Evolutionary conservation across 2,888 invertebrate species (phyloP).

Genomic region (Smittia aterrima): DNA sequence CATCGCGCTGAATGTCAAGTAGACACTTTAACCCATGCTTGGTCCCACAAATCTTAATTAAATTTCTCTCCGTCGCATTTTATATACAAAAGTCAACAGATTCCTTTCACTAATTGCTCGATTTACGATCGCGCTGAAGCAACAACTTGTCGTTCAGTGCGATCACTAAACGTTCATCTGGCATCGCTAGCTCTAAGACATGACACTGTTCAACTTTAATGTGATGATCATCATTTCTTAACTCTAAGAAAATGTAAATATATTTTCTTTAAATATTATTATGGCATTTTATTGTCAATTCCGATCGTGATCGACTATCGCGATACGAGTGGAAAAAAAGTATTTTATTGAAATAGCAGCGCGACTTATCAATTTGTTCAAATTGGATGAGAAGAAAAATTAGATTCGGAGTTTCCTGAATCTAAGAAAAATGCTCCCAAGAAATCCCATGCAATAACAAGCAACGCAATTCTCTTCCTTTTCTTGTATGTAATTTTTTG

Average conservation of each 20-base stretch:
- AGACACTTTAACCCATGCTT: neutral
- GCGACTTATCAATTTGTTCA: too few species aligned
- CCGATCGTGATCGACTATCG: neutral
- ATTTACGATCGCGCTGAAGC: neutral
- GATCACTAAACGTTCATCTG: neutral
- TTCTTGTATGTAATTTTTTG: too few species aligned
- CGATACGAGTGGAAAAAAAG: neutral
- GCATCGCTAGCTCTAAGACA: neutral
- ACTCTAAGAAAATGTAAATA: neutral
- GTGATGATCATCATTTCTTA: neutral
- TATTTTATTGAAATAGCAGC: neutral
- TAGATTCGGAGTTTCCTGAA: neutral
- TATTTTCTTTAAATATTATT: conserved; percentile 35
- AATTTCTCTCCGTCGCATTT: neutral
- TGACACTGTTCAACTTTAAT: neutral
- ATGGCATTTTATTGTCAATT: conserved; percentile 11
- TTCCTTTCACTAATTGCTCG: neutral
- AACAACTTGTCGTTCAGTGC: neutral
- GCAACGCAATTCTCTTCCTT: neutral
- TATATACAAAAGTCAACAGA: neutral
- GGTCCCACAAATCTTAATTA: neutral
- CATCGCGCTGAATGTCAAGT: neutral
- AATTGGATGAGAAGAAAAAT: neutral
- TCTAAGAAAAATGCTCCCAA: neutral
- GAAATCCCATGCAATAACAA: conserved; percentile 9